phyloP scores from a whole-genome alignment of 2,113 vertebrate species.

The Chaetodon trifascialis region DNA sequence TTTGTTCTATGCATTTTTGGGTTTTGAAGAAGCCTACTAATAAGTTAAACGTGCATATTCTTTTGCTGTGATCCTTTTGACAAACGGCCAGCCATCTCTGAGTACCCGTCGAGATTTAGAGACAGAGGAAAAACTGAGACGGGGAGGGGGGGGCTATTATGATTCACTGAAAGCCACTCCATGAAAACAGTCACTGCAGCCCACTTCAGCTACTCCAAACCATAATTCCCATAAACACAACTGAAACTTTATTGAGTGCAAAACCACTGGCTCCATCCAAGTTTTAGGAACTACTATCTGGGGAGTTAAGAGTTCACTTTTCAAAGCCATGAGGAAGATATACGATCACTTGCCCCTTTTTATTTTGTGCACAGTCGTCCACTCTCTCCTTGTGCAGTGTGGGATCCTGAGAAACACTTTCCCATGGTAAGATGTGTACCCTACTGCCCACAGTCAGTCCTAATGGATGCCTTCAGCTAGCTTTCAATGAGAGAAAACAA shows the following conservation, averaged over 20 bases:
- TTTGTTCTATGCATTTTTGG: background rate
- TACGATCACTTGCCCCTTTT: conserved; percentile 56
- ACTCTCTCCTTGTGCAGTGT: conserved; percentile 59
- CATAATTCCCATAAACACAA: conserved; percentile 74
- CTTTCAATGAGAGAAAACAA: conserved; percentile 75
- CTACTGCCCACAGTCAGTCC: conserved; percentile 55
- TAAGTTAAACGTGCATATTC: conserved; percentile 31
- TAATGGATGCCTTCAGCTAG: conserved; percentile 75
- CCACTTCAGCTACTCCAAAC: conserved; percentile 71
- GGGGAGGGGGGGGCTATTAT: conserved; percentile 15
- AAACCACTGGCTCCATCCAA: conserved; percentile 76
- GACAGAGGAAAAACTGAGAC: conserved; percentile 29
- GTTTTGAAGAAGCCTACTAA: conserved; percentile 22
- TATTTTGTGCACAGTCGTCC: conserved; percentile 43
- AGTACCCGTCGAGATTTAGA: conserved; percentile 33
- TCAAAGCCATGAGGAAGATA: conserved; percentile 66
- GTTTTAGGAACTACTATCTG: conserved; percentile 66
- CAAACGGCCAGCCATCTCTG: conserved; percentile 33
- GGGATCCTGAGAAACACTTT: conserved; percentile 71
- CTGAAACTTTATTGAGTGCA: conserved; percentile 80
- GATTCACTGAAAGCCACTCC: conserved; percentile 55
- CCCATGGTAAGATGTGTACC: conserved; percentile 68
- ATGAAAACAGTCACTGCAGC: conserved; percentile 60
- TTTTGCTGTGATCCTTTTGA: conserved; percentile 44
- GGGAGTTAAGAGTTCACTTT: conserved; percentile 60